Percentiles rank a stretch among this genome's conserved stretches.
These are phyloP conservation scores for Trichoplusia ni DNA, from an alignment of 1,140 invertebrate genomes.

Conservation along the genomic window DNA sequence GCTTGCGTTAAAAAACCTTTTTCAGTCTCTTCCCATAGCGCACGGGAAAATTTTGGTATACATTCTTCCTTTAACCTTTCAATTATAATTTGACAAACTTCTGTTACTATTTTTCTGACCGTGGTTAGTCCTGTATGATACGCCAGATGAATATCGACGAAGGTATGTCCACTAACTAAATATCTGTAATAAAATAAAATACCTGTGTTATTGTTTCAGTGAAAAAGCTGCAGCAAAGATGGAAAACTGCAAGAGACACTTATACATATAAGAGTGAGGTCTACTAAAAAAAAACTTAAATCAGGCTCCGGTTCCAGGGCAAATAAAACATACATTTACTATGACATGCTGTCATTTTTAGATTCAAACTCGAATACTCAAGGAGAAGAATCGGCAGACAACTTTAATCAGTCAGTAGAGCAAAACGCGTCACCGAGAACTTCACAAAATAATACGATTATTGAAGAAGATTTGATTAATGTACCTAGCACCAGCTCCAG, in stretches of 20 bases:
- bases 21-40: background rate
- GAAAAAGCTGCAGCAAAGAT: background rate
- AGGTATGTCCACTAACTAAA: background rate
- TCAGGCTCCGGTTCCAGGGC: background rate
- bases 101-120: background rate
- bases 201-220: background rate
- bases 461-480: no score
- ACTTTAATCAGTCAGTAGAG: no score
- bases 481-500: no score
- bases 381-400: no score
- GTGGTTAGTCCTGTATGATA: background rate
- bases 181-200: slow-evolving; percentile 3
- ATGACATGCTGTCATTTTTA: no score
- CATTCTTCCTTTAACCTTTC: background rate
- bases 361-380: no score
- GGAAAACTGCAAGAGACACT: background rate
- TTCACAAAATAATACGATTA: no score
- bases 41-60: background rate
- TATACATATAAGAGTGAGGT: background rate
- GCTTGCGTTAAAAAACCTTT: background rate
- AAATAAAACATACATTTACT: background rate
- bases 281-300: background rate
- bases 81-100: background rate
- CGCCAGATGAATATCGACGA: background rate
- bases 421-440: no score